Evolutionary conservation across 2,888 invertebrate genomes (phyloP).

Genomic region (Acleris literana): DNA sequence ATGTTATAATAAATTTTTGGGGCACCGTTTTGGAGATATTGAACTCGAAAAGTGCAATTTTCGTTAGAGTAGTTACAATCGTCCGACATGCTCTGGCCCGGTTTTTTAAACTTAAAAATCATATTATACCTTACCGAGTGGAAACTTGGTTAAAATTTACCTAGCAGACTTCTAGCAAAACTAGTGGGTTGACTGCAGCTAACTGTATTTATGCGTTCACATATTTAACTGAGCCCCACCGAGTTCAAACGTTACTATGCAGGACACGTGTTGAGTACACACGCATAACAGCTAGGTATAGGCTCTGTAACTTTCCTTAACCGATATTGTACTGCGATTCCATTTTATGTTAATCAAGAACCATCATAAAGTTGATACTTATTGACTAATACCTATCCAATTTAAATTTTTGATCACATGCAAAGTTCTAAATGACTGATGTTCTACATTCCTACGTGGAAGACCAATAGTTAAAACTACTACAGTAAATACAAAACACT

Average conservation of each 20-base stretch:
- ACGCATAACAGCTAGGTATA: slow-evolving; percentile 17
- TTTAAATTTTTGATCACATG: background rate
- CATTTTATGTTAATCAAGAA: slow-evolving; percentile 8
- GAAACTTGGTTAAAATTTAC: too few species aligned
- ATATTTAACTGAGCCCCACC: slow-evolving; percentile 14
- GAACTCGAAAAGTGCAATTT: too few species aligned
- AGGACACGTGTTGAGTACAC: slow-evolving; percentile 28
- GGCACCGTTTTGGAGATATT: too few species aligned
- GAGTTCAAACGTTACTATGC: slow-evolving; percentile 36
- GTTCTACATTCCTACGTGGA: too few species aligned
- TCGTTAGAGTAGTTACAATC: too few species aligned
- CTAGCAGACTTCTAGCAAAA: background rate
- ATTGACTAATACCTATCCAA: background rate
- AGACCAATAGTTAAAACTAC: background rate
- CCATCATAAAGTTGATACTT: background rate
- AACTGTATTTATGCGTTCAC: slow-evolving; percentile 8
- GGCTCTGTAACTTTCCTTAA: slow-evolving; percentile 29
- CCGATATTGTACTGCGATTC: slow-evolving; percentile 23
- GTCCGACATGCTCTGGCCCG: too few species aligned
- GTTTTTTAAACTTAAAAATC: too few species aligned
- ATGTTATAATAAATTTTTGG: too few species aligned
- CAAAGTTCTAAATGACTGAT: background rate
- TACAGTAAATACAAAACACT: background rate
- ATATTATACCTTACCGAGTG: too few species aligned
- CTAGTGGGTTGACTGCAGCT: slow-evolving; percentile 3